Conservation (phyloP, 2,888 invertebrate species). For the Oligia strigilis region DNA sequence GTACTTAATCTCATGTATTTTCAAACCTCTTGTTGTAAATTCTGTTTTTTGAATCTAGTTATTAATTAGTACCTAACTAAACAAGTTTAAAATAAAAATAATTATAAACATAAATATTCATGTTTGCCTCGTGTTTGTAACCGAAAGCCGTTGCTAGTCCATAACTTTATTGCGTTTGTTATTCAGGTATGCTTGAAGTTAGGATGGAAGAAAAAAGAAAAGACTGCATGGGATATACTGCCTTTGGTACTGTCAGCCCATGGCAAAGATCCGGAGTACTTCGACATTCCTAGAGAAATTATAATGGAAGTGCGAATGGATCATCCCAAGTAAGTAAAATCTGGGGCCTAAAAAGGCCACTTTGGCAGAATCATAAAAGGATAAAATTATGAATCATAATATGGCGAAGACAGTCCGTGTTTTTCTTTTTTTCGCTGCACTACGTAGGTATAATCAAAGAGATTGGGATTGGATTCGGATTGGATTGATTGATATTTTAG, state of each 20-base stretch:
- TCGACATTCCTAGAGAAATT: slow-evolving; percentile 97
- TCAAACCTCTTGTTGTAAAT: no score
- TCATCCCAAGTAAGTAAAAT: slow-evolving; percentile 95
- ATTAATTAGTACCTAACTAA: not conserved
- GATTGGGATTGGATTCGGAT: no score
- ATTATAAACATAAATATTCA: not conserved
- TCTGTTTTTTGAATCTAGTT: no score
- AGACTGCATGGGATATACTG: slow-evolving; percentile 96
- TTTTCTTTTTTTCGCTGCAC: no score
- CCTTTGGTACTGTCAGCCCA: slow-evolving; percentile 97
- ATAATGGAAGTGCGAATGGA: slow-evolving; percentile 95
- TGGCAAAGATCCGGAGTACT: slow-evolving; percentile 98
- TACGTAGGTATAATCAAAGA: no score
- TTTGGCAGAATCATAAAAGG: no score
- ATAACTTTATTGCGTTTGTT: not conserved
- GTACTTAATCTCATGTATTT: no score
- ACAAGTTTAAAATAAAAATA: not conserved
- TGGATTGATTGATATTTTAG: no score
- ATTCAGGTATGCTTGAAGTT: slow-evolving; percentile 95
- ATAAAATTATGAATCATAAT: no score
- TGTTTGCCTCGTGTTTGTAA: not conserved
- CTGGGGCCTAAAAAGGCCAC: no score
- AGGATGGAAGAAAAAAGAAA: slow-evolving; percentile 94
- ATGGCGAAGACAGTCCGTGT: no score
- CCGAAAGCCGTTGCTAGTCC: not conserved